Evolutionary conservation across 2,113 vertebrate genomes (phyloP).

Genomic region (Ardeotis arabs): DNA sequence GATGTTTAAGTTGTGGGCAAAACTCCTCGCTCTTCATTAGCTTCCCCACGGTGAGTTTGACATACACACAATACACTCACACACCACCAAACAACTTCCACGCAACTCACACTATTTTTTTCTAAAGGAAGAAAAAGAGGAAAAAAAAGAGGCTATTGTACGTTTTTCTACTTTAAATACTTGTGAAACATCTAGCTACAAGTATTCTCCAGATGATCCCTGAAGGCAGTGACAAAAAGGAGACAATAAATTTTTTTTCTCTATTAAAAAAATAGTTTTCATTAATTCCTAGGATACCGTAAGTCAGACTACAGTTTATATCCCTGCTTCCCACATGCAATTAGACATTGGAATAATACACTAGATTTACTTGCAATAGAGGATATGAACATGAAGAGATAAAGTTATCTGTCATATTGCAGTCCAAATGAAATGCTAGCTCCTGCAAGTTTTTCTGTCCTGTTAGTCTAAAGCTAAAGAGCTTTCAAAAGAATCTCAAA

Average conservation of each 20-base stretch:
- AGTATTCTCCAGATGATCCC: background rate
- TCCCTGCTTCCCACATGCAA: background rate
- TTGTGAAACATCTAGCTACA: background rate
- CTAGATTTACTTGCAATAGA: background rate
- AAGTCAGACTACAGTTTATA: background rate
- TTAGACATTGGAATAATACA: background rate
- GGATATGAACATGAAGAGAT: background rate
- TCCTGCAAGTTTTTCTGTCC: background rate
- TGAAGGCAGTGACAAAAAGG: background rate
- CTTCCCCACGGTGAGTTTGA: background rate
- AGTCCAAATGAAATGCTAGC: background rate
- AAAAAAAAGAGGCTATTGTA: background rate
- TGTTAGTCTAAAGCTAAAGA: background rate
- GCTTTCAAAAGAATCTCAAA: background rate
- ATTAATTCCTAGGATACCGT: background rate
- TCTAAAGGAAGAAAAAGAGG: background rate
- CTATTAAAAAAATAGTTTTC: background rate
- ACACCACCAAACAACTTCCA: background rate
- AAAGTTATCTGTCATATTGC: background rate
- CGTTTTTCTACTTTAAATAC: constrained; percentile 22
- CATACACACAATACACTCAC: background rate
- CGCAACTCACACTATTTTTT: background rate
- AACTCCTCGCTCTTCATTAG: background rate
- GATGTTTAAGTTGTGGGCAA: background rate
- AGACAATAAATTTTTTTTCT: background rate